Evolutionary conservation across 2,888 invertebrate genomes (phyloP), one percentile per base, ranked within the genome.

Genomic region (Anarsia innoxiella): DNA sequence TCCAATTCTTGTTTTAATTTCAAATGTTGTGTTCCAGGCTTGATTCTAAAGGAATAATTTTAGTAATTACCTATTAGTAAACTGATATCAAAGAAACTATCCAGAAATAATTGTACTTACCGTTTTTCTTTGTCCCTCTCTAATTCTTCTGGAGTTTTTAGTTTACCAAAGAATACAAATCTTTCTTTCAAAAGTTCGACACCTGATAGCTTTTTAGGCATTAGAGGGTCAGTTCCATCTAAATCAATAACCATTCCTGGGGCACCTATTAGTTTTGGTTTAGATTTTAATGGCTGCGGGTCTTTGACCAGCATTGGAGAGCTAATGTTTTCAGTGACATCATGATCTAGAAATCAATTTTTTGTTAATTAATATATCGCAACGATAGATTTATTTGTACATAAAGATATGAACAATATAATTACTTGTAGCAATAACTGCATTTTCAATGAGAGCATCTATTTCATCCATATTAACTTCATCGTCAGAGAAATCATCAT

Each of bases 11-110:
- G 88, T 59, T 90, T 91, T 35, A 96, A 74, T 50, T 88, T 89
- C n/a, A 86, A 66, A 46, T 92, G 87, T 50, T 90, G 91, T 2
- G 88, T 88, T 0, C 95, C 94, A 27, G 93, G 92, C 60, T 89
- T 75, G 43, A 77, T 69, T 48, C 87, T 88, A 42, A 12, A 15
- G 12, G 27, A 35, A 15, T 15, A 11, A 36, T 25, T 19, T 19
- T 3, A 19, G 3, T 19, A 8, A 19, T 19, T 19, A 19, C 3
- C 19, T n/a, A 9, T 25, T 25, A 4, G 4, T n/a, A 25, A 29
- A 2, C 14, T 23, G 3, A 19, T 3, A 19, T 25, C 11, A 38
- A 36, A 27, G 39, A 25, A 28, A 25, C n/a, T 3, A 25, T n/a
- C 3, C 5, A 25, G 8, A 9, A 9, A 25, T 25, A 25, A 19